Evolutionary conservation across 2,888 invertebrate genomes (phyloP).

Genomic region (Oxytorus armatus): DNA sequence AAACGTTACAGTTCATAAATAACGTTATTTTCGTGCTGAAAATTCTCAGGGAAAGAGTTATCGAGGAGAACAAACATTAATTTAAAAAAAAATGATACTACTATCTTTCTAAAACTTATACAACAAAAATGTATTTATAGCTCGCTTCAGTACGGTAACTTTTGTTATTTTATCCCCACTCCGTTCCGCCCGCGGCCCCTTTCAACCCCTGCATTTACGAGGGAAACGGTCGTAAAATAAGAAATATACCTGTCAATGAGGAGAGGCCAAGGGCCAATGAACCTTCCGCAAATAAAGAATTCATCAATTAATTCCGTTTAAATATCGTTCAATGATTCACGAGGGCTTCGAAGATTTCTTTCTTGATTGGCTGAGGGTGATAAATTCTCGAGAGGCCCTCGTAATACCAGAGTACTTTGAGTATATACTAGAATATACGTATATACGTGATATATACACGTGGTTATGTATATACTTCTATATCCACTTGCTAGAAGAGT

Average conservation of each 20-base stretch:
- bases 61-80: too few species aligned
- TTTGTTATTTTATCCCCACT: conserved; percentile 14
- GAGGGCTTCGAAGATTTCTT: conserved; percentile 65
- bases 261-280: conserved; percentile 52
- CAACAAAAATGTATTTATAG: conserved; percentile 14
- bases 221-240: conserved; percentile 46
- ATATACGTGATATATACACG: background rate
- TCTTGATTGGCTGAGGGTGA: conserved; percentile 64
- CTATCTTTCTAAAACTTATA: background rate
- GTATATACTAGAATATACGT: conserved; percentile 25
- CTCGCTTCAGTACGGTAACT: background rate
- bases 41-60: background rate
- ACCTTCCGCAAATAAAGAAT: conserved; percentile 60
- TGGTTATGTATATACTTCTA: conserved; percentile 8
- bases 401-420: conserved; percentile 48
- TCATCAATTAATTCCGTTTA: conserved; percentile 68
- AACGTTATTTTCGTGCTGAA: too few species aligned
- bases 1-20: too few species aligned
- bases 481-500: conserved; percentile 29
- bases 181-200: too few species aligned
- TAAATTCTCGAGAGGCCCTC: conserved; percentile 63
- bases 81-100: background rate
- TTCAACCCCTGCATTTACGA: conserved; percentile 10
- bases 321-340: conserved; percentile 67
- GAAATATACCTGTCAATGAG: conserved; percentile 49